Percentiles rank a stretch among this genome's conserved stretches.
Evolutionary conservation across 2,888 invertebrate genomes (phyloP).

Genomic region (Acleris cristana): DNA sequence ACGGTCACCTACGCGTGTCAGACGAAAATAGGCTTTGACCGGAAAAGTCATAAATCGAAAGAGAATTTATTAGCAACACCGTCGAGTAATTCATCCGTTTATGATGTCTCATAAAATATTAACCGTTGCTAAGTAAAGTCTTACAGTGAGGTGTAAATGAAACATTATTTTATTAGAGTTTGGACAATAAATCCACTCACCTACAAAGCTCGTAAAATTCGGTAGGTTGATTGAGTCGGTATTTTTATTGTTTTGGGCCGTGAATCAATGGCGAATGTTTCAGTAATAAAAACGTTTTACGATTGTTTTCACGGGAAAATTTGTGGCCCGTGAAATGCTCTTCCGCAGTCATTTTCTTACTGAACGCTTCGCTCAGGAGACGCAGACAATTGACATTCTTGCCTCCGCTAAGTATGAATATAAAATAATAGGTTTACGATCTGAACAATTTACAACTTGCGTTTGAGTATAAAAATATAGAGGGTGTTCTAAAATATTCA

Average conservation of each 20-base stretch:
- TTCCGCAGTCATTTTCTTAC: conserved; percentile 71
- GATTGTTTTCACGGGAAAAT: conserved; percentile 81
- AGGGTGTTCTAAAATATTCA: conserved; percentile 6
- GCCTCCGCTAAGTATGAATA: conserved; percentile 15
- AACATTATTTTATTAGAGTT: conserved; percentile 72
- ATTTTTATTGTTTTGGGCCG: conserved; percentile 81
- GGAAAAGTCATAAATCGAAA: conserved; percentile 13
- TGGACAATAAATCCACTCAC: conserved; percentile 76
- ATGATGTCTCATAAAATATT: conserved; percentile 47
- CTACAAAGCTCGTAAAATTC: conserved; percentile 76
- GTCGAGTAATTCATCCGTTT: conserved; percentile 34
- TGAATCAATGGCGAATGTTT: conserved; percentile 83
- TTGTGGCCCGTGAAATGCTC: conserved; percentile 80
- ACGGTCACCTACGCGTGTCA: not conserved
- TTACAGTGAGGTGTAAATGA: conserved; percentile 70
- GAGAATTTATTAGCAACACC: conserved; percentile 30
- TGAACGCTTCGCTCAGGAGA: conserved; percentile 47
- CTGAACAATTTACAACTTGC: not conserved
- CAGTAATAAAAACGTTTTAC: conserved; percentile 81
- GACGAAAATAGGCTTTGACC: not conserved
- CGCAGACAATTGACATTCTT: conserved; percentile 35
- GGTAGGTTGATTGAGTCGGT: conserved; percentile 82
- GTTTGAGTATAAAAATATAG: not conserved
- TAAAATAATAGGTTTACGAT: conserved; percentile 41
- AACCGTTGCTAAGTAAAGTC: conserved; percentile 50